phyloP scores from a whole-genome alignment of 2,797 vertebrate genomes.

The Scyliorhinus canicula region DNA sequence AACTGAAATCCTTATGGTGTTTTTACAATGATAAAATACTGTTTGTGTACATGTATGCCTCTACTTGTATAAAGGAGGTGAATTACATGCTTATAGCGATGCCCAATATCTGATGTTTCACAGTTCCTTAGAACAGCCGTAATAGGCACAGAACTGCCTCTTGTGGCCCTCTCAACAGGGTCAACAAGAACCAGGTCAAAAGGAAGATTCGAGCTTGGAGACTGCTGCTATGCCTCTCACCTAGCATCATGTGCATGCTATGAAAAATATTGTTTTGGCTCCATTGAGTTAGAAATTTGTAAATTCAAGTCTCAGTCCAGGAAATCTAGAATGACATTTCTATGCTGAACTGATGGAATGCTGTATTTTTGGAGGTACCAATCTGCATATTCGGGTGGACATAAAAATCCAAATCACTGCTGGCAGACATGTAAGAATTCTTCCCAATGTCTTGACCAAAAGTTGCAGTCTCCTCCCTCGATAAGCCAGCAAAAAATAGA shows the following conservation, averaged over 20 bases:
- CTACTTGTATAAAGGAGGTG: neutral
- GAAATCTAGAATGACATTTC: neutral
- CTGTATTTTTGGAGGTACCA: neutral
- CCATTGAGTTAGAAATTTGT: neutral
- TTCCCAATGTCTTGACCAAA: neutral
- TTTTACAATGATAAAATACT: constrained; percentile 16
- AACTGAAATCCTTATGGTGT: neutral
- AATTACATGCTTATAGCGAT: neutral
- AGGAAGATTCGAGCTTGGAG: neutral
- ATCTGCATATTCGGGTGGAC: neutral
- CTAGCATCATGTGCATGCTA: neutral
- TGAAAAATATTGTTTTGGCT: neutral
- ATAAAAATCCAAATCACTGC: neutral
- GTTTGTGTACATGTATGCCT: neutral
- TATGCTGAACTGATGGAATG: neutral
- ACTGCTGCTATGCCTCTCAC: neutral
- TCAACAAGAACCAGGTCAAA: neutral
- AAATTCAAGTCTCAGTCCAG: neutral
- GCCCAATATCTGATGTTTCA: neutral
- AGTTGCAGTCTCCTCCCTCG: neutral
- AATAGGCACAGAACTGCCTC: neutral
- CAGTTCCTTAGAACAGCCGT: neutral
- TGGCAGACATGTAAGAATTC: neutral
- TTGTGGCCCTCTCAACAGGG: neutral
- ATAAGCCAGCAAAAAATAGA: neutral